Evolutionary conservation across 2,888 invertebrate species (phyloP).

Genomic region (Anagyrus pseudococci): DNA sequence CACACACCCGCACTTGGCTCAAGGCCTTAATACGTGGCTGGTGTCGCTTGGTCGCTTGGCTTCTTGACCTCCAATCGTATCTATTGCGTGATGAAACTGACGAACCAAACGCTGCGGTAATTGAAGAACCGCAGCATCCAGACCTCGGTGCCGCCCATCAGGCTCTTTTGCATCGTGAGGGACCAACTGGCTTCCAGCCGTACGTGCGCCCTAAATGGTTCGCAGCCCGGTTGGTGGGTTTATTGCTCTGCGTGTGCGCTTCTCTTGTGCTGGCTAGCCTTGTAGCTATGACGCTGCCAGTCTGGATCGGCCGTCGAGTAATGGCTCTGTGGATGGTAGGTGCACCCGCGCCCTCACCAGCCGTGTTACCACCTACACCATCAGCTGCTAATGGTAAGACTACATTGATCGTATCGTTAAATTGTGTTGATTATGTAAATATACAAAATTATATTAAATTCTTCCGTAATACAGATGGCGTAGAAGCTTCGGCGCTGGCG

Average conservation of each 20-base stretch:
- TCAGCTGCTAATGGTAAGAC: slow-evolving; percentile 46
- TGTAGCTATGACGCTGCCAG: slow-evolving; percentile 86
- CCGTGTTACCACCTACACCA: slow-evolving; percentile 52
- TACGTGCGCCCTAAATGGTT: slow-evolving; percentile 88
- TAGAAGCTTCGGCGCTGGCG: slow-evolving; percentile 28
- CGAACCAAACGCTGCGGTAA: slow-evolving; percentile 52
- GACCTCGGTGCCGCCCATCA: slow-evolving; percentile 84
- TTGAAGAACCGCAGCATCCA: slow-evolving; percentile 54
- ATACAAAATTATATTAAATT: no score
- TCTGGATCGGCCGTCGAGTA: slow-evolving; percentile 86
- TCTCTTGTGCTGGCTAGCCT: slow-evolving; percentile 87
- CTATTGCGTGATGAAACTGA: slow-evolving; percentile 75
- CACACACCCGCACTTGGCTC: slow-evolving; percentile 93
- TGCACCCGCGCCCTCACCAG: slow-evolving; percentile 58
- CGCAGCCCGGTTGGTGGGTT: slow-evolving; percentile 70
- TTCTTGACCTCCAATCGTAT: slow-evolving; percentile 88
- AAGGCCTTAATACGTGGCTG: slow-evolving; percentile 87
- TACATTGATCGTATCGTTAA: not conserved
- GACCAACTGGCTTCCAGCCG: slow-evolving; percentile 85
- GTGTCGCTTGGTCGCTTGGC: slow-evolving; percentile 85
- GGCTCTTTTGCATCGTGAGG: slow-evolving; percentile 82
- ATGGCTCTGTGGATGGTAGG: slow-evolving; percentile 87
- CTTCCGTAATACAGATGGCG: slow-evolving; percentile 12
- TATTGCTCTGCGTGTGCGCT: slow-evolving; percentile 80
- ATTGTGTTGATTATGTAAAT: not conserved